A percentile compares a stretch with the other conserved stretches of the same genome.
Evolutionary conservation across 1,140 invertebrate genomes (phyloP).

Genomic region (Meloidogyne exigua): DNA sequence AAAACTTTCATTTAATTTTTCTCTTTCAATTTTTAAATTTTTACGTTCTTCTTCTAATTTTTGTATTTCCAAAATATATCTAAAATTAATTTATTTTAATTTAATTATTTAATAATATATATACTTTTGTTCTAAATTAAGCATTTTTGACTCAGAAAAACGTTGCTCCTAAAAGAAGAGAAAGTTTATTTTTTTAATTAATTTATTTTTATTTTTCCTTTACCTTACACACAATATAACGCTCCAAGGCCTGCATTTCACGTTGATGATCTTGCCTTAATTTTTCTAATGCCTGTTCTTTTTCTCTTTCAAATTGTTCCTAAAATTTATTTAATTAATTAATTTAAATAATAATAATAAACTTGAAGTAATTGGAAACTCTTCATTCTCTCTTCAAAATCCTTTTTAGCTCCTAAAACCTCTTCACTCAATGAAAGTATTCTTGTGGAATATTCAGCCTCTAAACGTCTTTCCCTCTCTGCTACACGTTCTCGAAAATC

Average conservation of each 20-base stretch:
- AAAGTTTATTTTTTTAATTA: too few species aligned
- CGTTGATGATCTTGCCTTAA: slow-evolving; percentile 62
- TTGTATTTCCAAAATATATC: slow-evolving; percentile 62
- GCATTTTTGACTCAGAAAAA: slow-evolving; percentile 58
- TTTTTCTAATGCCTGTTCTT: slow-evolving; percentile 62
- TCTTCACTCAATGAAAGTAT: slow-evolving; percentile 63
- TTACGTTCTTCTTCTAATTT: slow-evolving; percentile 61
- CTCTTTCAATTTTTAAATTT: slow-evolving; percentile 57
- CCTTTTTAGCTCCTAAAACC: slow-evolving; percentile 60
- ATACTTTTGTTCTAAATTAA: slow-evolving; percentile 61
- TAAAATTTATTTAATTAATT: slow-evolving; percentile 20
- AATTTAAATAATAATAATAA: slow-evolving; percentile 13
- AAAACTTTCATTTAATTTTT: slow-evolving; percentile 59
- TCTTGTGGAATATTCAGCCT: slow-evolving; percentile 62
- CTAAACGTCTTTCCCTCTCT: slow-evolving; percentile 59
- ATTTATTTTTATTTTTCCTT: not conserved
- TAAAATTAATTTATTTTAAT: slow-evolving; percentile 31
- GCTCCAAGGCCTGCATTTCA: slow-evolving; percentile 54
- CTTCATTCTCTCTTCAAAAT: slow-evolving; percentile 62
- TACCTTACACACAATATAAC: not conserved
- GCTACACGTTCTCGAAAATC: slow-evolving; percentile 60
- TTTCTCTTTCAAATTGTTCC: slow-evolving; percentile 63
- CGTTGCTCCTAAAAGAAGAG: slow-evolving; percentile 41
- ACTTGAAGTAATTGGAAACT: slow-evolving; percentile 61
- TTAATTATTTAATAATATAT: slow-evolving; percentile 9